Evolutionary conservation across 2,888 invertebrate species (phyloP).

Genomic region (Apeira syringaria): DNA sequence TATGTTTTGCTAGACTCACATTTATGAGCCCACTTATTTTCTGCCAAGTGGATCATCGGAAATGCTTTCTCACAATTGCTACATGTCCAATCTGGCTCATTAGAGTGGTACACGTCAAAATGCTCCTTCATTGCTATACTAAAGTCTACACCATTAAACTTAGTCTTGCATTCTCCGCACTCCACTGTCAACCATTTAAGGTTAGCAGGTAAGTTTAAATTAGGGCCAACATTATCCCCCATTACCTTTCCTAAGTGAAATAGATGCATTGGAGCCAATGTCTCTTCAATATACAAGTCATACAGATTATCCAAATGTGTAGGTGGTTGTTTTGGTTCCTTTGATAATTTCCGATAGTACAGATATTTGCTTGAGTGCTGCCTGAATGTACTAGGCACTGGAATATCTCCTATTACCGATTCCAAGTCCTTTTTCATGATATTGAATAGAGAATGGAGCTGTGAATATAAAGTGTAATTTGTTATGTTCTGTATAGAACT

Average conservation of each 20-base stretch:
- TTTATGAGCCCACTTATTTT: slow-evolving; percentile 4
- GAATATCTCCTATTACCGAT: neutral
- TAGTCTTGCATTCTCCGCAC: slow-evolving; percentile 44
- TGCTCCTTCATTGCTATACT: slow-evolving; percentile 37
- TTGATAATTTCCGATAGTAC: slow-evolving; percentile 51
- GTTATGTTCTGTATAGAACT: neutral
- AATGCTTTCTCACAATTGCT: slow-evolving; percentile 6
- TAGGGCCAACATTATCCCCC: accelerated
- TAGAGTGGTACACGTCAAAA: slow-evolving; percentile 41
- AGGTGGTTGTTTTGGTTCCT: slow-evolving; percentile 23
- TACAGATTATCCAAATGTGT: slow-evolving; percentile 22
- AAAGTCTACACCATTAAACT: slow-evolving; percentile 30
- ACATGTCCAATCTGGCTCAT: slow-evolving; percentile 54
- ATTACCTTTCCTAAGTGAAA: slow-evolving; percentile 33
- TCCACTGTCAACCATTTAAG: slow-evolving; percentile 42
- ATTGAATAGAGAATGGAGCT: slow-evolving; percentile 18
- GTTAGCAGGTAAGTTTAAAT: neutral
- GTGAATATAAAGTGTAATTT: neutral
- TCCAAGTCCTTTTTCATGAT: slow-evolving; percentile 35
- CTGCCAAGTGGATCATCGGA: neutral
- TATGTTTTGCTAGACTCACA: too few species aligned
- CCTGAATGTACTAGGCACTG: slow-evolving; percentile 31
- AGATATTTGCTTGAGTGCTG: slow-evolving; percentile 40
- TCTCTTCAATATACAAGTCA: slow-evolving; percentile 58
- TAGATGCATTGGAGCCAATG: slow-evolving; percentile 36